Percentiles rank a stretch among this genome's conserved stretches.
Evolutionary conservation across 2,113 vertebrate genomes (phyloP).

Genomic region (Terrapene triunguis): DNA sequence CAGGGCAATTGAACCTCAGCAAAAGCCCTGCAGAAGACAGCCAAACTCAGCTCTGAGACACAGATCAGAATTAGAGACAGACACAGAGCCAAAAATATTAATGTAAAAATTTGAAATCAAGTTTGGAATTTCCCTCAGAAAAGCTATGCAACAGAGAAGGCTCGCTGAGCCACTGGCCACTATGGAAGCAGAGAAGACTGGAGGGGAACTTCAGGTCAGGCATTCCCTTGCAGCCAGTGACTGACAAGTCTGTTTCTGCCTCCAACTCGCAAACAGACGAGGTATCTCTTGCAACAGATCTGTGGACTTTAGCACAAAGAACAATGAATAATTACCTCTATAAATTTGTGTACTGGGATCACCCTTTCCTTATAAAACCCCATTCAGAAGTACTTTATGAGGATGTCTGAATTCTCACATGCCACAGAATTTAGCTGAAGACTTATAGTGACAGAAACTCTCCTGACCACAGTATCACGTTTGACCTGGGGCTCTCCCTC

Average conservation of each 20-base stretch:
- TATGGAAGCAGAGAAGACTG: background rate
- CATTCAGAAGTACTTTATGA: background rate
- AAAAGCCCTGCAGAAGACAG: background rate
- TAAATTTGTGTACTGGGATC: background rate
- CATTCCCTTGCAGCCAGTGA: background rate
- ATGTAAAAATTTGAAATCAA: background rate
- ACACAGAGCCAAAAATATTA: background rate
- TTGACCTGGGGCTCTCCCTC: background rate
- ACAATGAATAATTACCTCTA: background rate
- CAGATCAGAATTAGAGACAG: background rate
- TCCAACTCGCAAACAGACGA: background rate
- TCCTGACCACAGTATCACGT: background rate
- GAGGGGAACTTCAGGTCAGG: background rate
- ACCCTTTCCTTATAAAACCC: background rate
- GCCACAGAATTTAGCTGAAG: background rate
- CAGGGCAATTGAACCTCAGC: background rate
- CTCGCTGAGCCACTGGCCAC: background rate
- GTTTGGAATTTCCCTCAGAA: background rate
- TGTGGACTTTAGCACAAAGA: background rate
- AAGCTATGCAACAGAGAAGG: background rate
- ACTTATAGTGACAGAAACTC: background rate
- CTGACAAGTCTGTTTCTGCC: background rate
- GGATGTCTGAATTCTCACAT: background rate
- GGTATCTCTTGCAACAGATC: background rate
- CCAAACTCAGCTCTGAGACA: background rate